Percentiles rank a stretch among this genome's conserved stretches.
These are phyloP conservation scores for Macrostomum lignano DNA, from an alignment of 1,140 invertebrate genomes.

Conservation along the genomic window DNA sequence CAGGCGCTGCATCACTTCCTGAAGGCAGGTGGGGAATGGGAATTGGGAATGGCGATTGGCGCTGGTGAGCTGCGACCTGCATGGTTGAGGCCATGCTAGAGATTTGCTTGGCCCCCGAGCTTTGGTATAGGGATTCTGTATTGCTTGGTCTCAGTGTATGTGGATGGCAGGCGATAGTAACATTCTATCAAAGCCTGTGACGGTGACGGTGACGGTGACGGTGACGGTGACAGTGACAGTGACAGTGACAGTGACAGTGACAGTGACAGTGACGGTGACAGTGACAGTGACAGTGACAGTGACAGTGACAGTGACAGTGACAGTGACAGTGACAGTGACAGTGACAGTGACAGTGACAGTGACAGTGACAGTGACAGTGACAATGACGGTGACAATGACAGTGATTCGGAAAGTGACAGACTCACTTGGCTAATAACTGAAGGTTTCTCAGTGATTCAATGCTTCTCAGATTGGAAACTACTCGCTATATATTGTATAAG, in stretches of 20 bases:
- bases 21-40: constrained; percentile 14
- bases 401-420: too few species aligned
- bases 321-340: constrained; percentile 3
- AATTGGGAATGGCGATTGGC: constrained; percentile 4
- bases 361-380: constrained; percentile 2
- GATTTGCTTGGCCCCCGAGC: too few species aligned
- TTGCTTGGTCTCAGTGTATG: constrained; percentile 2
- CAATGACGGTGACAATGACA: too few species aligned
- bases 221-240: constrained; percentile 3
- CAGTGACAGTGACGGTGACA: constrained; percentile 3
- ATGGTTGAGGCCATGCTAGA: too few species aligned
- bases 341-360: constrained; percentile 4
- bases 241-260: constrained; percentile 4
- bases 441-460: too few species aligned
- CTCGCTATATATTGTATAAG: too few species aligned
- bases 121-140: background rate
- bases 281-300: constrained; percentile 4
- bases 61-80: too few species aligned
- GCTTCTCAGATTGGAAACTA: too few species aligned
- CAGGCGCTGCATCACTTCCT: constrained; percentile 32
- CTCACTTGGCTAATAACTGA: too few species aligned
- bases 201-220: constrained; percentile 4
- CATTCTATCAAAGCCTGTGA: constrained; percentile 7
- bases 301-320: constrained; percentile 4
- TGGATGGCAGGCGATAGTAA: constrained; percentile 3